Base-by-base conservation (phyloP, 2,797 vertebrate species). In the Falco peregrinus region DNA sequence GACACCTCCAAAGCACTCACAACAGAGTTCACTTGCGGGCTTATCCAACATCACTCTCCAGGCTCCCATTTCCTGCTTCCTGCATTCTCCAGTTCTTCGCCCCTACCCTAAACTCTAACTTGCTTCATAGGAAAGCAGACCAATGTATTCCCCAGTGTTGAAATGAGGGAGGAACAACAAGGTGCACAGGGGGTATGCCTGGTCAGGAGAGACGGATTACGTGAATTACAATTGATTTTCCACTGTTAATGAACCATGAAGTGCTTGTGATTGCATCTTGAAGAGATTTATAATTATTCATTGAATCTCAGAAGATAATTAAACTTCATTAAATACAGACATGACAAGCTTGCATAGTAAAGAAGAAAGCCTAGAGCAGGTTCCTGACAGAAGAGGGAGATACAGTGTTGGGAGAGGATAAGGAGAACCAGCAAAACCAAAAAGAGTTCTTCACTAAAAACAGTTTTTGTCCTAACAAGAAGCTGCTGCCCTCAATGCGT, bases 241-340 rank as follows among this genome's bases (percentile, higher is more conserved):
- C 93, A 92, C 95, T 8, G n/a, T 74, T 98, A 98, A 98, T 97
- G 98, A 98, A 97, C 96, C 97, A 89, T 97, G 96, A 96, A 97
- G 96, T 90, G 94, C 93, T 95, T 96, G 97, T 98, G 98, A 98
- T 98, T 98, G 97, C 97, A 98, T 98, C 98, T 98, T 97, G 97
- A 98, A 98, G 97, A 97, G 97, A 98, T 98, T 98, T 98, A 97
- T 97, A 98, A 98, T 98, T 98, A 98, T 98, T 98, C 98, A 97
- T 96, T 71, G 91, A 96, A 98, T 97, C 97, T 97, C 91, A 90
- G 97, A 97, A 98, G 98, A 98, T 98, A 98, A 98, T 98, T 98
- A 98, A 98, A 97, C 97, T 97, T 97, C 97, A 98, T 98, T 98
- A 98, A 97, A 96, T 29, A 61, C 91, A 97, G 96, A 97, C 97